Percentiles rank a stretch among this genome's conserved stretches.
Conservation (phyloP, 2,888 invertebrate genomes). For the Heliconius erato region DNA sequence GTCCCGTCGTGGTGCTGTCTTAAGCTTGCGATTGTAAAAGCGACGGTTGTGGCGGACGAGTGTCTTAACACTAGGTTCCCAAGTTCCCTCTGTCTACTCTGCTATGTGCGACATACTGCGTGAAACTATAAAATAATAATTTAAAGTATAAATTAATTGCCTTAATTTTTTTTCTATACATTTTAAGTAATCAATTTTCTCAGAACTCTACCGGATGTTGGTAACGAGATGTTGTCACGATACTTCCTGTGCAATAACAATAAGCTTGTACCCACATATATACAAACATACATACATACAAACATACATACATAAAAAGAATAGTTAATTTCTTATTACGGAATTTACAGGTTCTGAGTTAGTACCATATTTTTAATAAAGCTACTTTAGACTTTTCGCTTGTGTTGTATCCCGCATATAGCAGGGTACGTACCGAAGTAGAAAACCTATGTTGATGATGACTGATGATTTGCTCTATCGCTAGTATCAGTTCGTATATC, state of each 20-base stretch:
- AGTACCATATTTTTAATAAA: not conserved
- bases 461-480: no score
- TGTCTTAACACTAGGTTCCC: not conserved
- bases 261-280: not conserved
- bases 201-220: conserved; percentile 6
- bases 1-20: no score
- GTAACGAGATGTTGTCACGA: conserved; percentile 10
- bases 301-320: not conserved
- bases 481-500: no score
- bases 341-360: not conserved
- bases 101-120: not conserved
- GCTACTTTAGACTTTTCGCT: not conserved
- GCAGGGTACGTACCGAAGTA: no score
- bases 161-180: not conserved
- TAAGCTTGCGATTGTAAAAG: not conserved
- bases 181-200: not conserved
- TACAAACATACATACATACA: not conserved
- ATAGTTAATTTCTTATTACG: not conserved
- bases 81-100: not conserved
- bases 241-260: conserved; percentile 17
- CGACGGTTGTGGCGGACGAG: not conserved
- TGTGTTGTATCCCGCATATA: not conserved
- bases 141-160: no score
- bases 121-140: not conserved
- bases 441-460: no score